Conservation (phyloP, 2,888 invertebrate species). For the Gortyna flavago region DNA sequence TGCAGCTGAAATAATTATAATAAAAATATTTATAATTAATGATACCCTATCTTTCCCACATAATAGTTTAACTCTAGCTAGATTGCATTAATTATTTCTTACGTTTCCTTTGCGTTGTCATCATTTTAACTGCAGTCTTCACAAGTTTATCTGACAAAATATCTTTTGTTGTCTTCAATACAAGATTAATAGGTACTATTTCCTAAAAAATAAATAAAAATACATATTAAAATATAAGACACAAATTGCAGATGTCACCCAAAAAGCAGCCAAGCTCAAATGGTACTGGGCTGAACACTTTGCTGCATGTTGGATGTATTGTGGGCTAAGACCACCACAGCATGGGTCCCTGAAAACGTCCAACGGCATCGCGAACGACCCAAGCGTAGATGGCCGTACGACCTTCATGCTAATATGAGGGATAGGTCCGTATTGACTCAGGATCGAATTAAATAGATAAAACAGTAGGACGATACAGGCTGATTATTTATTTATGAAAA, state of each 20-base stretch:
- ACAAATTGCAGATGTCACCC: not conserved
- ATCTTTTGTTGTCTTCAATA: conserved; percentile 91
- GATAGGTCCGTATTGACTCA: not conserved
- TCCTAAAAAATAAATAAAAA: conserved; percentile 84
- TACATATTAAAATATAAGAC: not conserved
- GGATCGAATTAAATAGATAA: not conserved
- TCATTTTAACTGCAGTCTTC: conserved; percentile 89
- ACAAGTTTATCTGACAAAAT: conserved; percentile 88
- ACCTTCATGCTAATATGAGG: not conserved
- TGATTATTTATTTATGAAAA: not conserved
- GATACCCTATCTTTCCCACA: not conserved
- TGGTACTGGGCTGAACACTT: not conserved
- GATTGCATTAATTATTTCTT: conserved; percentile 69
- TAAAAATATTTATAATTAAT: not conserved
- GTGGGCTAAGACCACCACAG: not conserved
- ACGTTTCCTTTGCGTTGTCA: conserved; percentile 92
- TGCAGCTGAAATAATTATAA: conserved; percentile 77
- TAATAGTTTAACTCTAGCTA: not conserved
- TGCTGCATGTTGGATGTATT: not conserved
- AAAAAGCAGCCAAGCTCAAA: not conserved
- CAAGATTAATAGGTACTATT: conserved; percentile 90
- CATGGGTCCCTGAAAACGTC: too few species aligned
- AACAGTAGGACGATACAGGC: not conserved
- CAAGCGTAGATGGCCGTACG: not conserved
- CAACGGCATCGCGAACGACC: not conserved